Evolutionary conservation across 2,797 vertebrate genomes (phyloP), one percentile per base, ranked within the genome.

Genomic region (Rhinella marina): DNA sequence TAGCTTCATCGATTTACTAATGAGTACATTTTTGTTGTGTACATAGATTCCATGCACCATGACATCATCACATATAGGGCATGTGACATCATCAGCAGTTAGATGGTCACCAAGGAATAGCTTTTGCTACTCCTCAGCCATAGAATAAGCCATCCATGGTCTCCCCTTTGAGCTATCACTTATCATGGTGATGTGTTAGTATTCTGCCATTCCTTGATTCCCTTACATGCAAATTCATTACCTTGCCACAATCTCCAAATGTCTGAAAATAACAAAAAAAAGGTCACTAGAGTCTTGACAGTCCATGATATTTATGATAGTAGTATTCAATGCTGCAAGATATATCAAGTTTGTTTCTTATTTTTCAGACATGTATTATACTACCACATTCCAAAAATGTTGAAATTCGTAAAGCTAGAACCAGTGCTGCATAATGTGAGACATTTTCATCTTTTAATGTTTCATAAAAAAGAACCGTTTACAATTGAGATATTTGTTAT

Each of bases 311-410:
- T 86, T 13, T 72, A 29, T 84, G 62, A 79, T 76, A 41, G 41
- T 59, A 89, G 76, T 79, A 61, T 82, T 76, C 16, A 79, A 82
- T 89, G 85, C 82, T 79, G 75, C 54, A 87, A 56, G 68, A 79
- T 89, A 89, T 89, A 89, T 89, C 73, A 86, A 89, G 85, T 89
- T 87, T 89, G 75, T 89, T 89, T 89, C 88, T 89, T 89, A 89
- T 89, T 87, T 89, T 89, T 89, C 88, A 89, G 88, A 89, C 85
- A 89, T 89, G 88, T 89, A 89, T 89, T 89, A 84, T 85, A 89
- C 62, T 87, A 81, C 88, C 88, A 86, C 88, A 84, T 89, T 89
- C 81, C 56, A 81, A 89, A 89, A 89, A 89, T 89, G 85, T 89
- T 89, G 88, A 89, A 89, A 89, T 89, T 89, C 79, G 85, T 89